Evolutionary conservation across 2,113 vertebrate genomes (phyloP).

Genomic region (Raja brachyura): DNA sequence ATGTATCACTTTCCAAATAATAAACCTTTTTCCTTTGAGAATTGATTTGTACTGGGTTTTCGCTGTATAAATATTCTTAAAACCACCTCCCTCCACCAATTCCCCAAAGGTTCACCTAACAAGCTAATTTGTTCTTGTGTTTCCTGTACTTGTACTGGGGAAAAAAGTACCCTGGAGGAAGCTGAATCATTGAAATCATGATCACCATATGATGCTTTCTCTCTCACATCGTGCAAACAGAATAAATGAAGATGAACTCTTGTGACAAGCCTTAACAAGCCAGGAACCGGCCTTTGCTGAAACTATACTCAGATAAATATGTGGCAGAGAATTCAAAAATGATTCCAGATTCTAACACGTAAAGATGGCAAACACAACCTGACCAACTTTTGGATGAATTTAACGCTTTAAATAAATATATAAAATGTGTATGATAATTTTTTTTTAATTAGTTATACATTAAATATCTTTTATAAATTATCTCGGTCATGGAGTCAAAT

Average conservation of each 20-base stretch:
- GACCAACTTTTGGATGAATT: not conserved
- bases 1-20: not conserved
- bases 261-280: not conserved
- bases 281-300: conserved; percentile 42
- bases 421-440: not conserved
- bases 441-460: not conserved
- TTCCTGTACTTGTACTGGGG: not conserved
- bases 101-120: not conserved
- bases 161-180: not conserved
- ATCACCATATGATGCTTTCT: not conserved
- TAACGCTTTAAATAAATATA: not conserved
- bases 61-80: not conserved
- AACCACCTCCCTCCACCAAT: not conserved
- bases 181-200: not conserved
- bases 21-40: not conserved
- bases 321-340: conserved; percentile 95
- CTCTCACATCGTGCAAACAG: not conserved
- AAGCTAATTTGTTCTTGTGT: not conserved
- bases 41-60: not conserved
- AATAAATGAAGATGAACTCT: not conserved
- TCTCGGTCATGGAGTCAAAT: too few relatives aligned
- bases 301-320: conserved; percentile 96
- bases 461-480: not conserved
- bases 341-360: conserved; percentile 98
- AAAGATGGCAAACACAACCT: not conserved